Evolutionary conservation across 2,888 invertebrate genomes (phyloP).

Genomic region (Andricus quercusramuli): DNA sequence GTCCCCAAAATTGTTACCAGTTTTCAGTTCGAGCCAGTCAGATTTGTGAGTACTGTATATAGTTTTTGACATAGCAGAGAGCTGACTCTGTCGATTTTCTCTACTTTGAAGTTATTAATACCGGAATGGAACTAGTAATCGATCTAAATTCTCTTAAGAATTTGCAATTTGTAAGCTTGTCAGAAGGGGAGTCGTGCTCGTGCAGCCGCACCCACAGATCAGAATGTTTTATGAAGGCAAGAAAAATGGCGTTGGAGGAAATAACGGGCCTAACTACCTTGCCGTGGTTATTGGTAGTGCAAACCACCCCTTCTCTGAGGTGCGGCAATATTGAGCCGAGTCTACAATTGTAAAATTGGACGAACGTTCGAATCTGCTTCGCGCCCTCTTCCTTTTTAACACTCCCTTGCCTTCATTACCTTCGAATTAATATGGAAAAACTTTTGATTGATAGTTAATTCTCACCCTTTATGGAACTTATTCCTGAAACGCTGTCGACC

Average conservation of each 20-base stretch:
- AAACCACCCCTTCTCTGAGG: conserved; percentile 59
- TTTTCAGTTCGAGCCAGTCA: background rate
- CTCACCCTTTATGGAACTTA: background rate
- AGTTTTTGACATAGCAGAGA: background rate
- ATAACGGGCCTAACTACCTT: conserved; percentile 71
- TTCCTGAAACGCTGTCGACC: background rate
- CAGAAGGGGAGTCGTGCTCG: conserved; percentile 20
- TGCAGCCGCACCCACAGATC: conserved; percentile 61
- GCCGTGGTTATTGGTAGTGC: conserved; percentile 61
- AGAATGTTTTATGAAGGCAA: conserved; percentile 68
- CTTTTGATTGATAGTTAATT: conserved; percentile 50
- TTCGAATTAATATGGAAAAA: conserved; percentile 47
- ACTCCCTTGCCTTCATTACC: conserved; percentile 32
- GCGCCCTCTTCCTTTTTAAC: conserved; percentile 32
- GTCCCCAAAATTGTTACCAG: background rate
- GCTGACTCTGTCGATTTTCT: conserved; percentile 6
- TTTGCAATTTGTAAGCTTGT: conserved; percentile 40
- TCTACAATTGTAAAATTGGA: conserved; percentile 70
- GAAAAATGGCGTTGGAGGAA: conserved; percentile 73
- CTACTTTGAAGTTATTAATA: background rate
- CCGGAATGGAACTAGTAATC: conserved; percentile 28
- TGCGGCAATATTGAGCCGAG: conserved; percentile 61
- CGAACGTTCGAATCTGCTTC: conserved; percentile 51
- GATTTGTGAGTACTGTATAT: conserved; percentile 2
- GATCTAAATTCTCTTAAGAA: conserved; percentile 36